Percentiles rank a stretch among this genome's conserved stretches.
Evolutionary conservation across 1,140 invertebrate species (phyloP).

Genomic region (Helicoverpa zea): DNA sequence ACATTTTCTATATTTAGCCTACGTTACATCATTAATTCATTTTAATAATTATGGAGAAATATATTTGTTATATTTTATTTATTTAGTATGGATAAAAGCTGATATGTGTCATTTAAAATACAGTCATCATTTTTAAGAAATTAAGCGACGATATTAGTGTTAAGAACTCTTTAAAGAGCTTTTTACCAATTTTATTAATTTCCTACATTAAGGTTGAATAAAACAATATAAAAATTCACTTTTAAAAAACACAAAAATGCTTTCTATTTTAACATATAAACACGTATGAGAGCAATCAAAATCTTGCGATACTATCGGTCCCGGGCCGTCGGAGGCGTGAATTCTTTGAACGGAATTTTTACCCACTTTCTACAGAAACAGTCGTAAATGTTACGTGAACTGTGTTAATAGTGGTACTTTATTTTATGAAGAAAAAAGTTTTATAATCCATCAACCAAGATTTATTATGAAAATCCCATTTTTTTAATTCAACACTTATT

Average conservation of each 20-base stretch:
- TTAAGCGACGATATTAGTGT: no score
- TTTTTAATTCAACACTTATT: background rate
- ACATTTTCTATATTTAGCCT: no score
- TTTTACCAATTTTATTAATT: background rate
- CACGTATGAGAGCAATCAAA: constrained; percentile 46
- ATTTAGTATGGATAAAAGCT: no score
- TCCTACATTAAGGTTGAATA: background rate
- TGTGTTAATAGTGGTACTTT: constrained; percentile 45
- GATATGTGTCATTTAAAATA: no score
- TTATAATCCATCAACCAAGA: constrained; percentile 17
- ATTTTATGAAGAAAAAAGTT: background rate
- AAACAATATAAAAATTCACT: constrained; percentile 23
- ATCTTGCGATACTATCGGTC: constrained; percentile 37
- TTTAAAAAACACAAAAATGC: constrained; percentile 16
- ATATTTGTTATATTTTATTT: no score
- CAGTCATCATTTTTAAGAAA: no score
- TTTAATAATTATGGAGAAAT: no score
- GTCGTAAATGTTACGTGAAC: constrained; percentile 46
- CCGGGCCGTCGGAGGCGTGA: constrained; percentile 39
- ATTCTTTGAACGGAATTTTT: constrained; percentile 46
- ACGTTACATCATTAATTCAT: no score
- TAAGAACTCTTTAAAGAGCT: background rate
- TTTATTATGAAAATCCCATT: background rate
- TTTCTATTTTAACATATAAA: constrained; percentile 49
- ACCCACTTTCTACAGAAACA: constrained; percentile 48